Conservation (phyloP, 2,888 invertebrate genomes). For the Prosapia bicincta region DNA sequence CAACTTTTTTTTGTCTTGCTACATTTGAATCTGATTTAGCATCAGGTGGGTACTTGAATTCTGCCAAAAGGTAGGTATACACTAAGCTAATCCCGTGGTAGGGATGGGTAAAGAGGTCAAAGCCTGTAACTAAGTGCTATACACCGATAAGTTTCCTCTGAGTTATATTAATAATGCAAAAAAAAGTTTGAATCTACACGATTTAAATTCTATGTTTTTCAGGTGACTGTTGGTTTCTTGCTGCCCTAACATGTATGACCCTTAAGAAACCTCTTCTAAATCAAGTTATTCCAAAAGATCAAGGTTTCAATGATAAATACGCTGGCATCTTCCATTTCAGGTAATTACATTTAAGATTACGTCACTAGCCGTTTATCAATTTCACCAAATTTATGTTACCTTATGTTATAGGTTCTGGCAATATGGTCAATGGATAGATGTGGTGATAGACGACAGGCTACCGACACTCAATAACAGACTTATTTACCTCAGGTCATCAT, state of each 20-base stretch:
- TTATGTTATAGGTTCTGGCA: constrained; percentile 94
- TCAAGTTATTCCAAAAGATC: constrained; percentile 94
- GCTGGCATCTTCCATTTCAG: constrained; percentile 94
- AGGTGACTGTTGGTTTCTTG: constrained; percentile 94
- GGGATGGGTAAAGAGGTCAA: too few relatives aligned
- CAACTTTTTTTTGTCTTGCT: too few relatives aligned
- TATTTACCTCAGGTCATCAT: constrained; percentile 82
- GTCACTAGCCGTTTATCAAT: too few relatives aligned
- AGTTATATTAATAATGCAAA: too few relatives aligned
- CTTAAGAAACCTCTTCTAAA: constrained; percentile 82
- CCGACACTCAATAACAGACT: constrained; percentile 82
- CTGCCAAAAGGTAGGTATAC: too few relatives aligned
- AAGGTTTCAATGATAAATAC: constrained; percentile 89
- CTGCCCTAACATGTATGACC: constrained; percentile 92
- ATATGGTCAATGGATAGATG: constrained; percentile 90
- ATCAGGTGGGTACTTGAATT: too few relatives aligned
- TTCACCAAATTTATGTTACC: constrained; percentile 29
- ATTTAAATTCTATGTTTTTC: too few relatives aligned
- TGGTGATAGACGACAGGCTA: constrained; percentile 87
- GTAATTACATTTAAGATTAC: constrained; percentile 46
- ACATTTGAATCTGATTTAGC: too few relatives aligned
- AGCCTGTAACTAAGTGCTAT: too few relatives aligned
- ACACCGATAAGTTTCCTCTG: too few relatives aligned
- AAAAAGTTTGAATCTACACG: too few relatives aligned
- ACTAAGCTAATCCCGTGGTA: too few relatives aligned